Evolutionary conservation across 2,888 invertebrate species (phyloP).

Genomic region (Pseudococcus viburni): DNA sequence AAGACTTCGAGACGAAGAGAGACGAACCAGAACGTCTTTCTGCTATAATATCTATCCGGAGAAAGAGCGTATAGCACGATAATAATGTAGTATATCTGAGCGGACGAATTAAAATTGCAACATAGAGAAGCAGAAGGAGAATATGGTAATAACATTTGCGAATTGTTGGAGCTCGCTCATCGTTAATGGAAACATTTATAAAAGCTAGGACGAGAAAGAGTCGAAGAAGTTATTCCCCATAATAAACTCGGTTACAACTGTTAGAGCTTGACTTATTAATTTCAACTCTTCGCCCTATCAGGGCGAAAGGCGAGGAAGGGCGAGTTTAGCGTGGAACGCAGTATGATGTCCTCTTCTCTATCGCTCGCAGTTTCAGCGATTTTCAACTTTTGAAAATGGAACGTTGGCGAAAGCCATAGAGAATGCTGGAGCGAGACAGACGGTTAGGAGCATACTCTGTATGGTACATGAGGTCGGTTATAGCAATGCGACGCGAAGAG

Average conservation of each 20-base stretch:
- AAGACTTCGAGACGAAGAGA: background rate
- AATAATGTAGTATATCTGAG: constrained; percentile 21
- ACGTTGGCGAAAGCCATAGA: background rate
- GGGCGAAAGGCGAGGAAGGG: background rate
- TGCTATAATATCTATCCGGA: background rate
- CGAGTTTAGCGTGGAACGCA: background rate
- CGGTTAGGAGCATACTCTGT: background rate
- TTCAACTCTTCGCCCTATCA: constrained; percentile 50
- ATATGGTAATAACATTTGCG: constrained; percentile 61
- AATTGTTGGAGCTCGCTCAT: constrained; percentile 64
- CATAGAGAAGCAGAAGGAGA: constrained; percentile 24
- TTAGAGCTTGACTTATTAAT: constrained; percentile 66
- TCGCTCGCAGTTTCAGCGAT: constrained; percentile 48
- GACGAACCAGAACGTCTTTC: constrained; percentile 1
- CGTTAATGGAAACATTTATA: constrained; percentile 65
- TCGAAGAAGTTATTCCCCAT: constrained; percentile 64
- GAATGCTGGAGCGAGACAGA: background rate
- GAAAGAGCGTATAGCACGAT: background rate
- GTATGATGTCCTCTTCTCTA: constrained; percentile 31
- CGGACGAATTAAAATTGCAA: constrained; percentile 59
- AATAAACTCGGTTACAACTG: constrained; percentile 66
- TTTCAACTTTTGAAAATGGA: constrained; percentile 52
- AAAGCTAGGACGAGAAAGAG: constrained; percentile 61
- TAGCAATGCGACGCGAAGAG: constrained; percentile 59
- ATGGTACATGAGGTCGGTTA: background rate